phyloP scores from a whole-genome alignment of 2,797 vertebrate species.

The Nyctalus aviator region DNA sequence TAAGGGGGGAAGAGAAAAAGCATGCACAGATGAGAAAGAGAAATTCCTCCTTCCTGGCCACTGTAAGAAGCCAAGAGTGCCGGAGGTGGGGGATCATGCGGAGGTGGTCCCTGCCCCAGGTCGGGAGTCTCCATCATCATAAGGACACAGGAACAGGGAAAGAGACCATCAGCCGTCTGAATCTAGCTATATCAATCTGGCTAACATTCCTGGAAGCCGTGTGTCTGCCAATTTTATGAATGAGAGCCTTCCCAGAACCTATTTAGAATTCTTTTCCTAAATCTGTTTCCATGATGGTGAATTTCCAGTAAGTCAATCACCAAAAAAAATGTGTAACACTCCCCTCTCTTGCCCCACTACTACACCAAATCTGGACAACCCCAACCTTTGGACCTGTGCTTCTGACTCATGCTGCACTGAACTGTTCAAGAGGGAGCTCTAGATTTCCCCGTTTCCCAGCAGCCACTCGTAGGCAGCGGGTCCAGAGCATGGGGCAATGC shows the following conservation, averaged over 20 bases:
- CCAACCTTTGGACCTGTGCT: background rate
- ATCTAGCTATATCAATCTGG: slow-evolving; percentile 22
- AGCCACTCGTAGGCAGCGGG: background rate
- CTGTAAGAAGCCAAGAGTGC: background rate
- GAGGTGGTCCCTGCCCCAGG: background rate
- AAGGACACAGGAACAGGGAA: background rate
- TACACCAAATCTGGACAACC: background rate
- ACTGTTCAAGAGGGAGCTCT: background rate
- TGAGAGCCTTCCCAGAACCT: slow-evolving; percentile 54
- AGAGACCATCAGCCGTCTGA: background rate
- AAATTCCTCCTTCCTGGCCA: background rate
- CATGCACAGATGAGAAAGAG: background rate
- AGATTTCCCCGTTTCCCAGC: background rate
- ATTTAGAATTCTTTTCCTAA: slow-evolving; percentile 64
- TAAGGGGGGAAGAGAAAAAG: background rate
- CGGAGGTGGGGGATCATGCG: background rate
- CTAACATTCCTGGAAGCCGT: slow-evolving; percentile 58
- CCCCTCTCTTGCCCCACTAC: background rate
- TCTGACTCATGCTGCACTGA: slow-evolving; percentile 11
- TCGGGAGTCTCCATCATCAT: background rate
- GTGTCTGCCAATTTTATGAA: slow-evolving; percentile 52
- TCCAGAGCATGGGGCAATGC: background rate
- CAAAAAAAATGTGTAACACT: slow-evolving; percentile 1
- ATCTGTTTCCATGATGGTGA: slow-evolving; percentile 61
- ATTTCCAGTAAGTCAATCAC: slow-evolving; percentile 64